Base-by-base conservation (phyloP, 2,888 invertebrate species). In the Philaethria dido region DNA sequence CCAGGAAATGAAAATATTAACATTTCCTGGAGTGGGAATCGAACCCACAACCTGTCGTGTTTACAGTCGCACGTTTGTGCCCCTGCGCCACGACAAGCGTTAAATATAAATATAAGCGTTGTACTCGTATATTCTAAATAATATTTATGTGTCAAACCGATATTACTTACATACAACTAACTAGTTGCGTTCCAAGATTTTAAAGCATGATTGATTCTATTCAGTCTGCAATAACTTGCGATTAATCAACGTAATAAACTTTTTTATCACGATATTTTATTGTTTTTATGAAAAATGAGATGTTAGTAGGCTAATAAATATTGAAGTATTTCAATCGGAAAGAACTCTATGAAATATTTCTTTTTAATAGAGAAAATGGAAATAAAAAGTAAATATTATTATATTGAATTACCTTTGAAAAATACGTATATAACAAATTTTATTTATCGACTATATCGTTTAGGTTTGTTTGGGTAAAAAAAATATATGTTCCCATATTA, bases 201-300 rank as follows among this genome's bases (percentile, higher is more conserved):
- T 22, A 25, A 57, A 47, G 18, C 57, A 57, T 57, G 55, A 64
- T 64, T 64, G 48, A 64, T 48, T 64, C 39, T 11, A 22, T 47
- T 39, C 47, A 48, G 22, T 64, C 13, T 55, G 18, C 36, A 22
- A 33, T 54, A 18, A 54, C 16, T 33, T 18, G 18, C 14, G 6
- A 55, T 20, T 39, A 48, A 48, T 22, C 13, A 20, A 20, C 20
- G 20, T 22, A 25, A 16, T 50, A 25, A 29, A 9, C n/a, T 50
- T 14, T 50, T 50, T 25, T 36, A 29, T 25, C 9, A 11, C 2
- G 33, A 29, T 52, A 52, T 1, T 52, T 29, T 16, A 29, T 52
- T 29, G 16, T 52, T 29, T 52, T 52, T 33, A 52, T 52, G 11
- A 33, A 29, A 16, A 52, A 33, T 16, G 2, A 4, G 52, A 52